Evolutionary conservation across 1,140 invertebrate genomes (phyloP).

Genomic region (Condylostylus longicornis): DNA sequence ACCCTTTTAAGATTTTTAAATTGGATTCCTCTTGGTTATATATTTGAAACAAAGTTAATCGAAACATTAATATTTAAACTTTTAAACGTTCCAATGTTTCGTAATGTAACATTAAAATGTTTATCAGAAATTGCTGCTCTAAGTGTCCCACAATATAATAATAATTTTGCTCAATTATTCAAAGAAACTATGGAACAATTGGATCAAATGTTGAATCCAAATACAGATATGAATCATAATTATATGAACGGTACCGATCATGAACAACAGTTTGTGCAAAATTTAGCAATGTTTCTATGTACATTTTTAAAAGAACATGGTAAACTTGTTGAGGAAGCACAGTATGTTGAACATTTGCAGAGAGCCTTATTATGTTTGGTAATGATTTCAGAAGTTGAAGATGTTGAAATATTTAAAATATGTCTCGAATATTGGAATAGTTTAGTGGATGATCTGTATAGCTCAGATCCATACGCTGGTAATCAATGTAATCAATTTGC

Average conservation of each 20-base stretch:
- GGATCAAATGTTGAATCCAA: constrained; percentile 77
- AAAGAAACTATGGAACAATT: constrained; percentile 81
- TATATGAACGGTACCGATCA: constrained; percentile 86
- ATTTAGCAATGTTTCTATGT: constrained; percentile 92
- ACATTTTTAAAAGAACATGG: constrained; percentile 95
- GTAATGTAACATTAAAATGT: constrained; percentile 96
- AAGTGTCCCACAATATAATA: constrained; percentile 74
- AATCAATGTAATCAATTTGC: constrained; percentile 14
- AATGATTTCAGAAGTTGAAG: constrained; percentile 95
- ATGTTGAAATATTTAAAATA: constrained; percentile 99
- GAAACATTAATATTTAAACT: constrained; percentile 93
- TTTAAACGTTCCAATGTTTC: constrained; percentile 91
- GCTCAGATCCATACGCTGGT: constrained; percentile 44
- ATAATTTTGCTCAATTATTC: constrained; percentile 79
- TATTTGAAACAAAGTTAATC: constrained; percentile 97
- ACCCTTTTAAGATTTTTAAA: constrained; percentile 94
- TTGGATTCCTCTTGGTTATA: constrained; percentile 99
- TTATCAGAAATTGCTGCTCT: constrained; percentile 94
- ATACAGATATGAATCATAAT: constrained; percentile 84
- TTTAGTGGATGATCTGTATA: constrained; percentile 81
- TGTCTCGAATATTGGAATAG: constrained; percentile 98
- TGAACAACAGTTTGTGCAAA: constrained; percentile 98
- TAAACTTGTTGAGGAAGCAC: constrained; percentile 66
- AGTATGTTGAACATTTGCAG: constrained; percentile 51
- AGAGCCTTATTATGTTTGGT: constrained; percentile 88